Evolutionary conservation across 1,140 invertebrate species (phyloP), one percentile per base, ranked within the genome.

Genomic region (Cydia splendana): DNA sequence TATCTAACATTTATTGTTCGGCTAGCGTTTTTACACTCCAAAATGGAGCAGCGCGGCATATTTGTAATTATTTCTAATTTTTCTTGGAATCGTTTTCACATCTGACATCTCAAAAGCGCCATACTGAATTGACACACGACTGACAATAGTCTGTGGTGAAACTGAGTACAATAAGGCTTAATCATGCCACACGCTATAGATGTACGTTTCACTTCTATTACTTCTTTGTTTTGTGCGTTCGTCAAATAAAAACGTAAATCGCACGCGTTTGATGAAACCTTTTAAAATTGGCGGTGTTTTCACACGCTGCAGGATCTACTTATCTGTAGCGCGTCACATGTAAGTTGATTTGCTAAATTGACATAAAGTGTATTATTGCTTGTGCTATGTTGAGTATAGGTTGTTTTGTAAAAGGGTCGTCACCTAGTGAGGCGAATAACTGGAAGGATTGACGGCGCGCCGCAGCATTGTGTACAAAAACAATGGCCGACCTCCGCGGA

Each of bases 391-490:
- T 62, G 20, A 24, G 20, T 62, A 12, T 62, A 62, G 57, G 20
- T 62, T 62, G 57, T n/a, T 24, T n/a, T 20, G 53, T 62, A 24
- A 85, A 86, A 88, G 86, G 86, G 85, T 80, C 85, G 83, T 86
- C 88, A 86, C 80, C 85, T 85, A 88, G 85, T 87, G 84, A 87
- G 81, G 82, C 85, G 85, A 85, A 86, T 86, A 86, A 85, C 86
- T 87, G 84, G 80, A 85, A 86, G 85, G 87, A 90, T 88, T 87
- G 90, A 88, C 86, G 87, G 81, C 82, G 79, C 81, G 80, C 81
- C 85, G 80, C 79, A 79, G 86, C 86, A 93, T 93, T 93, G 91
- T 93, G 91, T 90, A 87, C 82, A 82, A 86, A 91, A 90, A 93
- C 91, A 93, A 93, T 92, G 83, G 89, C 12, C 86, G 85, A 89